Percentiles rank a stretch among this genome's conserved stretches.
phyloP scores from a whole-genome alignment of 1,140 invertebrate genomes.

The Panulirus ornatus region DNA sequence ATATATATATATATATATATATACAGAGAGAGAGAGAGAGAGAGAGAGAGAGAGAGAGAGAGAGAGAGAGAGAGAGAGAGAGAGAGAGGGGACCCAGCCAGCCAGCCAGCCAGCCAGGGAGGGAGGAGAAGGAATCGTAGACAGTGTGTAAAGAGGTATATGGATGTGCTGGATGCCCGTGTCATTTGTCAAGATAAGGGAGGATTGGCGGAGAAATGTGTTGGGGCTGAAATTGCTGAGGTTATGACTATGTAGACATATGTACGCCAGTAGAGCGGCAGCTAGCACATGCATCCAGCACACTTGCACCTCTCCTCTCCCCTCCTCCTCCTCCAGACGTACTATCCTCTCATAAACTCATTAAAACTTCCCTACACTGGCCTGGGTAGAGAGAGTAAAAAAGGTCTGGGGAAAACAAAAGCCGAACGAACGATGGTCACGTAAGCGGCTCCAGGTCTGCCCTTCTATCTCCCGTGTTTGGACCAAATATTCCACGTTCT shows the following conservation, averaged over 20 bases:
- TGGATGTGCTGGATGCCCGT: slow-evolving; percentile 5
- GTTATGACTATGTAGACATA: slow-evolving; percentile 15
- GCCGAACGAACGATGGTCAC: no score
- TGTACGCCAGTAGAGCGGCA: no score
- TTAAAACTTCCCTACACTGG: no score
- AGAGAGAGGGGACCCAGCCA: background rate
- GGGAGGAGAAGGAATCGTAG: slow-evolving; percentile 7
- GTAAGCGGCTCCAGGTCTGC: no score
- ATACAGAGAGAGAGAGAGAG: background rate
- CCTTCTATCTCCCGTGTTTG: no score
- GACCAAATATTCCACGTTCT: no score
- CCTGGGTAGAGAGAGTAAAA: no score
- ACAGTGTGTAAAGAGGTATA: slow-evolving; percentile 14
- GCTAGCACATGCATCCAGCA: no score
- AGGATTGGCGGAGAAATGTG: slow-evolving; percentile 8
- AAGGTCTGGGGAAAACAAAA: no score
- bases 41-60: background rate
- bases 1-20: slow-evolving; percentile 21
- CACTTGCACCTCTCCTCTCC: no score
- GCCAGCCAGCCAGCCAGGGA: no score
- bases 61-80: slow-evolving; percentile 18
- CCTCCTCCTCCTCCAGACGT: background rate
- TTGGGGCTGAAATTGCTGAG: slow-evolving; percentile 3
- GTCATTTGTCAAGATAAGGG: slow-evolving; percentile 10
- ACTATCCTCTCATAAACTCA: background rate